Conservation (phyloP, 2,113 vertebrate species). For the Pomatorhinus ruficollis region DNA sequence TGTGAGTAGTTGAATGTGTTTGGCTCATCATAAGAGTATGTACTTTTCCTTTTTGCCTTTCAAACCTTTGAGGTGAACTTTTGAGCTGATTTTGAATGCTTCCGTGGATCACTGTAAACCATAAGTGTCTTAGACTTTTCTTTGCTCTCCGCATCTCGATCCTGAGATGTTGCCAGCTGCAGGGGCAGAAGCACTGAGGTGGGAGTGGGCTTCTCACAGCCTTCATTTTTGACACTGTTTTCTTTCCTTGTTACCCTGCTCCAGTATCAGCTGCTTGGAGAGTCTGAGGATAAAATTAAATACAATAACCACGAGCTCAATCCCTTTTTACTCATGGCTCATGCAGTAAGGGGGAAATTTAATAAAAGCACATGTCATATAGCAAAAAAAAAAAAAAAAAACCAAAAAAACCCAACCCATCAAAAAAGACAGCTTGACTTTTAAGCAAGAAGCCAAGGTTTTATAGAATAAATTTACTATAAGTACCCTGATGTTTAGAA, state of each 20-base stretch:
- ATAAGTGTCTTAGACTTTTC: not conserved
- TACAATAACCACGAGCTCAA: not conserved
- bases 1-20: not conserved
- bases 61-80: not conserved
- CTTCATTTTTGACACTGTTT: not conserved
- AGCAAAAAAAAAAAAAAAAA: not conserved
- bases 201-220: not conserved
- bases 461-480: not conserved
- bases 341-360: not conserved
- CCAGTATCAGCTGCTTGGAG: not conserved
- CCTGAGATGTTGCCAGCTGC: not conserved
- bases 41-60: slow-evolving; percentile 3
- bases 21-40: not conserved
- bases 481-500: not conserved
- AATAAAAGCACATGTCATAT: not conserved
- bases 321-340: not conserved
- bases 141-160: fast-evolving
- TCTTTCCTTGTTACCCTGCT: not conserved
- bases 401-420: too few relatives aligned
- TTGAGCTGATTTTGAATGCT: not conserved
- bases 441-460: not conserved
- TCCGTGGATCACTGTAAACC: not conserved
- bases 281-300: not conserved
- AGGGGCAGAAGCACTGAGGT: not conserved
- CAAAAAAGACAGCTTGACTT: not conserved